Conservation (phyloP, 2,113 vertebrate genomes). For the Pao palembangensis region DNA sequence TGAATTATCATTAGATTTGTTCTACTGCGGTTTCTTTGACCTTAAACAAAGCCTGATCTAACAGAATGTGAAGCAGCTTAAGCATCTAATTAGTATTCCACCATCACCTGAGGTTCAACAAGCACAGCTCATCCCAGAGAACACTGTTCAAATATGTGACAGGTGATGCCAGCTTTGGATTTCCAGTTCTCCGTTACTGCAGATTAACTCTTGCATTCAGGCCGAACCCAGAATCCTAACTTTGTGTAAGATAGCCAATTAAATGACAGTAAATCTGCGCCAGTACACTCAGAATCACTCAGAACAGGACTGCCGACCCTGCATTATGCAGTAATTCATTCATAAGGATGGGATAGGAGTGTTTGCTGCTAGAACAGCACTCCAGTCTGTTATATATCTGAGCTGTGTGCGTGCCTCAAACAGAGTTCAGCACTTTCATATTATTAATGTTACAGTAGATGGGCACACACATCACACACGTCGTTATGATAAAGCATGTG, state of each 20-base stretch:
- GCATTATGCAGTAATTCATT: slow-evolving; percentile 45
- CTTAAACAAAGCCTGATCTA: slow-evolving; percentile 5
- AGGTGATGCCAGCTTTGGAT: not conserved
- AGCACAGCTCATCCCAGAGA: not conserved
- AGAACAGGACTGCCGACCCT: slow-evolving; percentile 52
- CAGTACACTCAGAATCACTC: slow-evolving; percentile 25
- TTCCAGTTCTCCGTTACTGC: not conserved
- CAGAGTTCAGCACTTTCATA: no score
- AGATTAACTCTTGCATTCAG: slow-evolving; percentile 18
- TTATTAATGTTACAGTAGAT: not conserved
- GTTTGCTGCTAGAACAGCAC: slow-evolving; percentile 46
- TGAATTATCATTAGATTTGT: slow-evolving; percentile 12
- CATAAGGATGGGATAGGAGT: slow-evolving; percentile 24
- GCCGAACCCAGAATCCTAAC: slow-evolving; percentile 18
- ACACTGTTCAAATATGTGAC: not conserved
- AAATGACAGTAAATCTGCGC: slow-evolving; percentile 48
- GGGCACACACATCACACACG: no score
- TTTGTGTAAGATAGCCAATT: slow-evolving; percentile 15
- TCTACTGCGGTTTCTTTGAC: slow-evolving; percentile 1
- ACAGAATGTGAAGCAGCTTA: slow-evolving; percentile 15
- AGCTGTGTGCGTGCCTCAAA: not conserved
- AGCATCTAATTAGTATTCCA: not conserved
- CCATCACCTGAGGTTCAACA: not conserved
- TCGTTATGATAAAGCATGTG: not conserved
- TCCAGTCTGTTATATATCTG: slow-evolving; percentile 19